These are phyloP conservation scores for Drosophila mimetica DNA, from an alignment of 2,888 invertebrate species.

Conservation along the genomic window DNA sequence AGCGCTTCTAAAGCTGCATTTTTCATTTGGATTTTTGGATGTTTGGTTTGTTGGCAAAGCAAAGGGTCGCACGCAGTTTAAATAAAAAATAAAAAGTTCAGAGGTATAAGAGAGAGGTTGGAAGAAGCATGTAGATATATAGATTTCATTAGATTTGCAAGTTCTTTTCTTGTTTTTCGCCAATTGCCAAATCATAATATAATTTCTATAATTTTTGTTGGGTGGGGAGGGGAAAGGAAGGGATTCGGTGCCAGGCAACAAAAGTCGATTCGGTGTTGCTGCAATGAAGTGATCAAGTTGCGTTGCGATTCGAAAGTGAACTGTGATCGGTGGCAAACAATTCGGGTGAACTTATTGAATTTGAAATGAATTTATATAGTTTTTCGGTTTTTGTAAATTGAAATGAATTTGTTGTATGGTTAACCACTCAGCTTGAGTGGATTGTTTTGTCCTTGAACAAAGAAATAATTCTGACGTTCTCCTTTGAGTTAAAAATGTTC, in stretches of 20 bases:
- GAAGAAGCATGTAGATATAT: constrained; percentile 23
- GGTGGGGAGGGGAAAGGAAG: background rate
- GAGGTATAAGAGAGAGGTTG: constrained; percentile 52
- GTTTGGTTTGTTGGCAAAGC: constrained; percentile 53
- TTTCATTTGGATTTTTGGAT: constrained; percentile 8
- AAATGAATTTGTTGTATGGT: background rate
- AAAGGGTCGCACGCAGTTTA: constrained; percentile 32
- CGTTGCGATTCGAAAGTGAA: constrained; percentile 21
- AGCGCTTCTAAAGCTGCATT: constrained; percentile 48
- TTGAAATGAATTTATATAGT: too few relatives aligned
- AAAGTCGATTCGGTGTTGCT: constrained; percentile 35
- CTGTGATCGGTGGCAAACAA: constrained; percentile 17
- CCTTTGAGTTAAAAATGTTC: too few relatives aligned
- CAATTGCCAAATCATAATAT: constrained; percentile 21
- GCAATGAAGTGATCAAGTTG: constrained; percentile 24
- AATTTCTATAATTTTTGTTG: background rate
- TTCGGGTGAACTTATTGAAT: constrained; percentile 1
- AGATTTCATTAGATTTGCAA: constrained; percentile 15
- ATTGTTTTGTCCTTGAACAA: background rate
- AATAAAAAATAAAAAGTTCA: constrained; percentile 40
- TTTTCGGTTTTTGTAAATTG: background rate
- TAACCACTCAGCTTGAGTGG: background rate
- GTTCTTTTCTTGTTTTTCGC: constrained; percentile 2
- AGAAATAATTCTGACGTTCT: too few relatives aligned
- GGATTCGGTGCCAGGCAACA: constrained; percentile 32